Evolutionary conservation across 2,888 invertebrate species (phyloP).

Genomic region (Stenodema calcarata): DNA sequence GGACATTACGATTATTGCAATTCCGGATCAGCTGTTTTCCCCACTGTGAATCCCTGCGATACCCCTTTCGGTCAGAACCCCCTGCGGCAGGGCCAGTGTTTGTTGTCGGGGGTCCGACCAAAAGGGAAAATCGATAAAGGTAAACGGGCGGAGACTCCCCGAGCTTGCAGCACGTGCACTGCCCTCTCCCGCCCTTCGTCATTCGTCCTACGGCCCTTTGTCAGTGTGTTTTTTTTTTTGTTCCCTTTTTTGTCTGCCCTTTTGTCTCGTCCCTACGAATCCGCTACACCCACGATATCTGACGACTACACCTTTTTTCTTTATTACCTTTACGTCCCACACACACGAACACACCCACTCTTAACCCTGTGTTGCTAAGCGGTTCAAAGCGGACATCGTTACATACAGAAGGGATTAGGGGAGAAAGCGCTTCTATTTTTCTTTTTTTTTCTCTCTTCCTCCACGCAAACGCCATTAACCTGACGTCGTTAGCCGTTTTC

Average conservation of each 20-base stretch:
- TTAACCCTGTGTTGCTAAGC: background rate
- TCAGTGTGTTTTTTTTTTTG: background rate
- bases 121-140: background rate
- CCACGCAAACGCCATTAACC: background rate
- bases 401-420: background rate
- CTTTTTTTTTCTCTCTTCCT: too few species aligned
- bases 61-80: background rate
- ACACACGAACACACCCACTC: background rate
- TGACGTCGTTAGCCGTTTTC: background rate
- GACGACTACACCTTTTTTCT: background rate
- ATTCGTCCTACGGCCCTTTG: background rate
- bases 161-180: background rate
- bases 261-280: too few species aligned
- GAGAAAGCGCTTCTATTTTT: too few species aligned
- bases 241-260: background rate
- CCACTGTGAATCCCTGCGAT: too few species aligned
- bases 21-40: too few species aligned
- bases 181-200: background rate
- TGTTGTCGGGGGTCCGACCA: background rate
- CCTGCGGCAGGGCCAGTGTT: constrained; percentile 2
- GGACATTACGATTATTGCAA: too few species aligned
- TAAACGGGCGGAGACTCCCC: constrained; percentile 2
- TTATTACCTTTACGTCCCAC: background rate
- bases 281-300: background rate
- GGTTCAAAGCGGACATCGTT: background rate